phyloP scores from a whole-genome alignment of 2,113 vertebrate genomes.

The Crotophaga sulcirostris region DNA sequence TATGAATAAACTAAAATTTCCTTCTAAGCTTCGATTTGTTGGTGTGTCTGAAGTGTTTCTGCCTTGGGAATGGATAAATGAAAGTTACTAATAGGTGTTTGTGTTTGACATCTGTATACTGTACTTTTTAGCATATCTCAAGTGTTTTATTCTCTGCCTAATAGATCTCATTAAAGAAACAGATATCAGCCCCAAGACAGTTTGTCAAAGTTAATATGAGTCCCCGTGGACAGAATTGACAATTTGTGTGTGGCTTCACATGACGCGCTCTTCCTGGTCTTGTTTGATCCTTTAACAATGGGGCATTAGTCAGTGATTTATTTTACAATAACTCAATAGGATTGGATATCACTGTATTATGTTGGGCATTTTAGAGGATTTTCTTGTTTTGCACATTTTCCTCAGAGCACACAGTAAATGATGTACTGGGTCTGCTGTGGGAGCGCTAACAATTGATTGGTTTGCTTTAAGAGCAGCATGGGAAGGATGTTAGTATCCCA shows the following conservation, averaged over 20 bases:
- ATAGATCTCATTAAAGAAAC: slow-evolving; percentile 82
- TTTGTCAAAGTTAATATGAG: slow-evolving; percentile 82
- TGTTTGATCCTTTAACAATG: slow-evolving; percentile 78
- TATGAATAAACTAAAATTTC: slow-evolving; percentile 54
- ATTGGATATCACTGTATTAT: slow-evolving; percentile 54
- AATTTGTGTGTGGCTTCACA: slow-evolving; percentile 69
- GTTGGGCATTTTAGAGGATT: slow-evolving; percentile 50
- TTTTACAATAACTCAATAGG: slow-evolving; percentile 70
- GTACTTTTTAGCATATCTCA: slow-evolving; percentile 78
- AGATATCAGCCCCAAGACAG: slow-evolving; percentile 78
- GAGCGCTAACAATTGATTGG: slow-evolving; percentile 62
- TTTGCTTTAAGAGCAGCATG: slow-evolving; percentile 63
- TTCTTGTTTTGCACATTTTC: slow-evolving; percentile 57
- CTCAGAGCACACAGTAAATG: slow-evolving; percentile 53
- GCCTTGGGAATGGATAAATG: slow-evolving; percentile 53
- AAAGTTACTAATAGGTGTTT: slow-evolving; percentile 75
- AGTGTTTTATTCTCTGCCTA: slow-evolving; percentile 75
- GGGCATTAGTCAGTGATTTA: slow-evolving; percentile 75
- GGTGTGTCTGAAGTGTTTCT: neutral
- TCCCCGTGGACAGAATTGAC: slow-evolving; percentile 75
- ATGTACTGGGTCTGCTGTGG: slow-evolving; percentile 24
- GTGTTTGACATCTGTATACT: slow-evolving; percentile 76
- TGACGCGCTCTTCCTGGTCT: slow-evolving; percentile 64
- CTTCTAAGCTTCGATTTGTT: slow-evolving; percentile 48
- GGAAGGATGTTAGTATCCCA: slow-evolving; percentile 58